These are phyloP conservation scores for Apus apus DNA, from an alignment of 2,113 vertebrate species.

Conservation along the genomic window DNA sequence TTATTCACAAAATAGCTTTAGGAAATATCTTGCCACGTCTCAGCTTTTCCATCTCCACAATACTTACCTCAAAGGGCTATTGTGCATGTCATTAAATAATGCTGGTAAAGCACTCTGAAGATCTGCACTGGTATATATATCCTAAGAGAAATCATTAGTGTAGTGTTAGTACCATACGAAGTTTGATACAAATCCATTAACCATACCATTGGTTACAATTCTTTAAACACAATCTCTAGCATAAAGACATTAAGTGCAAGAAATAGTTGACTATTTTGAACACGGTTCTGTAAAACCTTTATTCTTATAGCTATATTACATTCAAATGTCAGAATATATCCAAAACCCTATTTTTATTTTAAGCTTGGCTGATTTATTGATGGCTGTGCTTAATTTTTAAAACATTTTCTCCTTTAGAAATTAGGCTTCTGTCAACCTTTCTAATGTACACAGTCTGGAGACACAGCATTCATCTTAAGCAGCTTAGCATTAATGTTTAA, in stretches of 20 bases:
- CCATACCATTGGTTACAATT: constrained; percentile 41
- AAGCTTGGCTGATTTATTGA: constrained; percentile 71
- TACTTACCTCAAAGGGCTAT: constrained; percentile 38
- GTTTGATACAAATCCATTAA: constrained; percentile 57
- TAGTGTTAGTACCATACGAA: neutral
- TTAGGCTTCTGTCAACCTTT: constrained; percentile 67
- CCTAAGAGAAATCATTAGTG: constrained; percentile 11
- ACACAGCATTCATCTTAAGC: constrained; percentile 41
- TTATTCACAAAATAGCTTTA: constrained; percentile 55
- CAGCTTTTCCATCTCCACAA: constrained; percentile 51
- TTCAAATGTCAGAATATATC: constrained; percentile 64
- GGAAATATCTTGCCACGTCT: constrained; percentile 6
- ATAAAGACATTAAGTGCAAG: constrained; percentile 48
- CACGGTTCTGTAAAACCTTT: constrained; percentile 36
- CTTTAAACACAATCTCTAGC: constrained; percentile 40
- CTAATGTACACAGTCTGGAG: constrained; percentile 58
- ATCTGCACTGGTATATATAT: constrained; percentile 17
- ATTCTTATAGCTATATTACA: constrained; percentile 63
- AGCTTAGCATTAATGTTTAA: constrained; percentile 70
- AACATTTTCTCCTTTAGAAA: constrained; percentile 70
- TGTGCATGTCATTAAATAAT: constrained; percentile 59
- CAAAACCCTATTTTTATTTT: constrained; percentile 59
- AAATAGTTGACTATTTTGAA: constrained; percentile 48
- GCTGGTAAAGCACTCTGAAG: constrained; percentile 55
- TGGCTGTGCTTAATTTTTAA: constrained; percentile 75